Evolutionary conservation across 2,113 vertebrate species (phyloP).

Genomic region (Oxygymnocypris stewartii): DNA sequence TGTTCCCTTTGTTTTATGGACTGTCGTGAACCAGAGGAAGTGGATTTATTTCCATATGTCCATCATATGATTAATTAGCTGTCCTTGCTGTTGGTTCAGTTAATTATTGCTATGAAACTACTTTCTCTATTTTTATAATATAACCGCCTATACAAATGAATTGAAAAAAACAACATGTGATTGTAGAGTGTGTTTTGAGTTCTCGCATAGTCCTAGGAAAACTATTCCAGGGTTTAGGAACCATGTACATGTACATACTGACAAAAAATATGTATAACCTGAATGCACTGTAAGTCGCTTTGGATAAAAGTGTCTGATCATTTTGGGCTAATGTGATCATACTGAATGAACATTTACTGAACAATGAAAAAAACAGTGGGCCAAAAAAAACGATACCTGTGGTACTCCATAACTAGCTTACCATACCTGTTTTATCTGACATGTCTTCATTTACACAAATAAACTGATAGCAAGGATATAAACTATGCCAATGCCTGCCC

Average conservation of each 20-base stretch:
- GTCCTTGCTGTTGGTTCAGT: not conserved
- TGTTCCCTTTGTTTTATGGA: slow-evolving; percentile 14
- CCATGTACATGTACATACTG: too few species aligned
- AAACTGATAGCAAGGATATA: not conserved
- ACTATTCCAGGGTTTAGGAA: not conserved
- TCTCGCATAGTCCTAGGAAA: not conserved
- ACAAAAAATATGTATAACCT: too few species aligned
- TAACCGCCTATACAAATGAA: not conserved
- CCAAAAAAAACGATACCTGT: not conserved
- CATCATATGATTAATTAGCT: not conserved
- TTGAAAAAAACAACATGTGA: too few species aligned
- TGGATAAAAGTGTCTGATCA: too few species aligned
- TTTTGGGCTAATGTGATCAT: not conserved
- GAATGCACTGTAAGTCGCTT: too few species aligned
- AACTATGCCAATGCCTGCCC: not conserved
- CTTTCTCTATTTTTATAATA: slow-evolving; percentile 4
- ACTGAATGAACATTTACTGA: too few species aligned
- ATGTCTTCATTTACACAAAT: not conserved
- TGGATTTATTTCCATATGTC: not conserved
- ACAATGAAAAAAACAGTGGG: not conserved
- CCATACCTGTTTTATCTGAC: not conserved
- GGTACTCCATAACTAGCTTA: not conserved
- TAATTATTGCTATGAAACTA: not conserved
- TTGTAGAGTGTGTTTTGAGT: not conserved
- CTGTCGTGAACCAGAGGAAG: slow-evolving; percentile 14